Evolutionary conservation across 2,797 vertebrate genomes (phyloP).

Genomic region (Phoebastria nigripes): DNA sequence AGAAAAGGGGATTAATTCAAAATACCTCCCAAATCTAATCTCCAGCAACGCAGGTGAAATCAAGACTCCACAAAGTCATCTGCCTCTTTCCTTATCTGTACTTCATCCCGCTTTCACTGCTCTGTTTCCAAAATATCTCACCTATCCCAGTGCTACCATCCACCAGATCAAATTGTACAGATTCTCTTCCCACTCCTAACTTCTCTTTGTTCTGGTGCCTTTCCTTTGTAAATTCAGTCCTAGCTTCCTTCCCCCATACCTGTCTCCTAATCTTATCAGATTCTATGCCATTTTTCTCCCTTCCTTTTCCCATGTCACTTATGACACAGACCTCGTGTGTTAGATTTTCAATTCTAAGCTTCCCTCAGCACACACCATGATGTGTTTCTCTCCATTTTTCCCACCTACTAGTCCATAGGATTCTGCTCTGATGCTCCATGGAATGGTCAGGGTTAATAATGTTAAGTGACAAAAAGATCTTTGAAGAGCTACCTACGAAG

Average conservation of each 20-base stretch:
- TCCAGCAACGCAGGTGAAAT: not conserved
- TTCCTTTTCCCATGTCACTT: not conserved
- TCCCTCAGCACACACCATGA: not conserved
- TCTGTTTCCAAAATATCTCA: not conserved
- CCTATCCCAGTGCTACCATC: not conserved
- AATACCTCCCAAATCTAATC: not conserved
- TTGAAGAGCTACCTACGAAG: not conserved
- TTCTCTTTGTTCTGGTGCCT: not conserved
- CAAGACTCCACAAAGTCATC: not conserved
- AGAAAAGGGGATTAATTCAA: not conserved
- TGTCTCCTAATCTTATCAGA: not conserved
- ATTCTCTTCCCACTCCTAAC: not conserved
- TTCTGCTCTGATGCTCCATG: not conserved
- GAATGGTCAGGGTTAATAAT: not conserved
- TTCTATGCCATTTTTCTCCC: not conserved
- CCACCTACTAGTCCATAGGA: not conserved
- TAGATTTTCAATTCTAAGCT: not conserved
- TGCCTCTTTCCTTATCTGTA: not conserved
- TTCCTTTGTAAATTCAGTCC: not conserved
- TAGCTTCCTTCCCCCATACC: not conserved
- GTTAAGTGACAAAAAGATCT: not conserved
- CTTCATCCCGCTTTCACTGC: not conserved
- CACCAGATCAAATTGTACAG: not conserved
- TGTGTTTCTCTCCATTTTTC: not conserved
- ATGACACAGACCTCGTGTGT: fast-evolving